Base-by-base conservation (phyloP, 2,888 invertebrate genomes). In the Phytoseiulus persimilis region DNA sequence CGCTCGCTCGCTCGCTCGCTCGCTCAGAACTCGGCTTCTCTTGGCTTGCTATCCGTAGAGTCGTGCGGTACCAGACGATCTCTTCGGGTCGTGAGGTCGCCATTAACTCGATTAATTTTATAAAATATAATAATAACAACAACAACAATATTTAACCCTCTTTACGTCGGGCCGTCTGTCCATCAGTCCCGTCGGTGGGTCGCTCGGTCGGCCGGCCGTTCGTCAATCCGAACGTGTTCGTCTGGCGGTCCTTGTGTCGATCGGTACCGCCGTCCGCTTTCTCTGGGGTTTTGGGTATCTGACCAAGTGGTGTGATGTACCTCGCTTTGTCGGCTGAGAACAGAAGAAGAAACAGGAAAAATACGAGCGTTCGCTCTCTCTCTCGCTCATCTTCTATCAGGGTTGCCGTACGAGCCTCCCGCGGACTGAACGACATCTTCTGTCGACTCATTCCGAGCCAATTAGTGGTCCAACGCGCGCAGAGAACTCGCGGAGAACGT, bases 91-190 rank as follows among this genome's bases (percentile, higher is more conserved):
- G 87, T 87, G 87, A 87, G 87, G 87, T 87, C 87, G 31, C 87
- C 87, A 87, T 87, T 87, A 87, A 87, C 87, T 87, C 87, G 87
- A 87, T 87, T 87, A 87, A 87, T 87, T 33, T 87, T 87, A 87
- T 87, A 87, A 39, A 87, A 39, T 87, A 87, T 45, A 87, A 87
- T n/a, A 87, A 87, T 32, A 87, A 87, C 32, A 87, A 87, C 33
- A 87, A 87, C 33, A 87, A 87, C 87, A 33, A 32, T 31, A 87
- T 65, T 65, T 65, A 65, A 65, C 65, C 65, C 65, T 65, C 65
- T 65, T 65, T 65, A 65, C 65, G 65, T 65, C 18, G 65, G 65
- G 5, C 65, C 65, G 23, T 65, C 65, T 23, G 18, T 65, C 65
- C 65, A 18, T 65, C 65, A 3, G 65, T 65, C 46, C n/a, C n/a